Base-by-base conservation (phyloP, 37 sponge, comb jelly and placozoan genomes). In the Cliona cf. orientalis region DNA sequence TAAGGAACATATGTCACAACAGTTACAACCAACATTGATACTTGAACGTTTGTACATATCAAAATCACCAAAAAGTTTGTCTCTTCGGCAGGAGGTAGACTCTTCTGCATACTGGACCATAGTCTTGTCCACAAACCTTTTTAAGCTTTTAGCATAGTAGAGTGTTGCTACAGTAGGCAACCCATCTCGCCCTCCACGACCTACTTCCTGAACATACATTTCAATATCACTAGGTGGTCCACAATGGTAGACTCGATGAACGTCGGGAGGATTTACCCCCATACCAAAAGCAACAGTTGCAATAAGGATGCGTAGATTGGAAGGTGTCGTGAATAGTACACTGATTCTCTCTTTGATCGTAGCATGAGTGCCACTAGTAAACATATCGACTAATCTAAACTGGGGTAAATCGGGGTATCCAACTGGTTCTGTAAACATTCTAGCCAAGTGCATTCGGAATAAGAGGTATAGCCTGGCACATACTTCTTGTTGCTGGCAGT, bases 231-330 rank as follows among this genome's bases (percentile, higher is more conserved):
- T 61, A 71, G 39, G 28, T 11, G 79, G 43, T 19, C 79, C 68
- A 57, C 22, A 64, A 28, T 79, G 82, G 2, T 58, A 29, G 25
- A 81, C 46, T 57, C 37, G 21, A 5, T 46, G 72, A 17, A 81
- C 39, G 40, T 81, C 25, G 37, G 82, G 82, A 53, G 14, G 14
- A 58, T 81, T 72, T 5, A 81, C 2, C 0, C 72, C 72, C 72
- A 81, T 71, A 26, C 80, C 64, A 67, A 80, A 80, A 21, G 80
- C 80, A 66, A 80, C 42, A 12, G 80, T 80, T 49, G 69, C 62
- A 40, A 80, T 80, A 2, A 80, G 37, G 49, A 81, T 25, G 9
- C 82, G n/a, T 38, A 1, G 4, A 59, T 57, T 35, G 38, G 49
- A 61, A 3, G 26, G 11, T n/a, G n/a, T n/a, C 12, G 53, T 55